Conservation (phyloP, 2,797 vertebrate genomes). For the Myiotriccus ornatus region DNA sequence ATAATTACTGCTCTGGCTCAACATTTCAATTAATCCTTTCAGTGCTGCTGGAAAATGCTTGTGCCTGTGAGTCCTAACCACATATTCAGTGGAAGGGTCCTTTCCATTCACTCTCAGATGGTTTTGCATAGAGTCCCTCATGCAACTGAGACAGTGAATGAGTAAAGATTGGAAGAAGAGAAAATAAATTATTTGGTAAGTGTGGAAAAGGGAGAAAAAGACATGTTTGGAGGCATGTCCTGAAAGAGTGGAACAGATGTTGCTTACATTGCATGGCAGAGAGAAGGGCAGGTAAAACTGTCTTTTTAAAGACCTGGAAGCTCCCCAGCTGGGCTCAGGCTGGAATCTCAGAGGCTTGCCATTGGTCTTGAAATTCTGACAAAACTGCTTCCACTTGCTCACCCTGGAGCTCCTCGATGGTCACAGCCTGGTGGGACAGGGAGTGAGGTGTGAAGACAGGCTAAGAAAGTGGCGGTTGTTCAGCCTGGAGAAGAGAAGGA, state of each 20-base stretch:
- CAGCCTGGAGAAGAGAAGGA: background rate
- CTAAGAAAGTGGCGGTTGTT: background rate
- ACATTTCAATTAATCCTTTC: slow-evolving; percentile 67
- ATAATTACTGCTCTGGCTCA: slow-evolving; percentile 55
- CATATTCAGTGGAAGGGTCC: background rate
- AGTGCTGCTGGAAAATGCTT: slow-evolving; percentile 27
- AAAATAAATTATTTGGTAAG: background rate
- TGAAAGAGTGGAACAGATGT: background rate
- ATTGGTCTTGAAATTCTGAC: background rate
- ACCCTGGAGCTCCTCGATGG: background rate
- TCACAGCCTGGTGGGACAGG: background rate
- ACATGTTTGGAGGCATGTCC: background rate
- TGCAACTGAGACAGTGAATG: background rate
- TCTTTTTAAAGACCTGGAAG: background rate
- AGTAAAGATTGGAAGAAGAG: background rate
- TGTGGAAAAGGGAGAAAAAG: background rate
- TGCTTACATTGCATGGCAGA: background rate
- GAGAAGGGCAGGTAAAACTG: background rate
- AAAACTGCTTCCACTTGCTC: background rate
- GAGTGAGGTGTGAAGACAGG: background rate
- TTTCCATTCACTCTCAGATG: background rate
- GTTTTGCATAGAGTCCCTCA: background rate
- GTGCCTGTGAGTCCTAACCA: background rate
- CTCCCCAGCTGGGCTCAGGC: background rate
- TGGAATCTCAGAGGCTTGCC: background rate